These are phyloP conservation scores for Canis aureus DNA, from an alignment of 2,113 vertebrate species.

Conservation along the genomic window DNA sequence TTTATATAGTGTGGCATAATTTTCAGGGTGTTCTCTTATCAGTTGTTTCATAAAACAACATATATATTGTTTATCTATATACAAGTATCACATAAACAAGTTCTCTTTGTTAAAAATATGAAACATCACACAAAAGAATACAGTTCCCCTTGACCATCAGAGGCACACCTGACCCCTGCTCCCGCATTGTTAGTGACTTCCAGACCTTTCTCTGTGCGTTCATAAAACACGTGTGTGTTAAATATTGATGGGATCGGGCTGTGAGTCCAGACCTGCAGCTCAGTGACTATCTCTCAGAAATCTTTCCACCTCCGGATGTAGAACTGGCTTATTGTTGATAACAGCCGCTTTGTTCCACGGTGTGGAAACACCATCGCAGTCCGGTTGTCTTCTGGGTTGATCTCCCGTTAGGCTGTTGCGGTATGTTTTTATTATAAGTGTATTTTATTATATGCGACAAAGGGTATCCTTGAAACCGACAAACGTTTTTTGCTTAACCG, in stretches of 20 bases:
- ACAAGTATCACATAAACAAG: background rate
- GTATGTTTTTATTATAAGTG: background rate
- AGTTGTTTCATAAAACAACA: background rate
- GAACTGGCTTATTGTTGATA: too few relatives aligned
- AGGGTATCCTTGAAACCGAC: background rate
- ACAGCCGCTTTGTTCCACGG: background rate
- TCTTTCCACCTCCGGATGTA: accelerated
- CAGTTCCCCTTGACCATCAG: too few relatives aligned
- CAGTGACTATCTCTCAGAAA: background rate
- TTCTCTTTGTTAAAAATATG: background rate
- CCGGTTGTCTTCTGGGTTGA: background rate
- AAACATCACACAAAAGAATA: background rate
- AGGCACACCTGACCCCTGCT: background rate
- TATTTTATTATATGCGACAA: too few relatives aligned
- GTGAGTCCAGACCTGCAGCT: accelerated
- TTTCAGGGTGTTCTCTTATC: background rate
- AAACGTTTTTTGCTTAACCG: background rate
- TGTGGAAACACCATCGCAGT: accelerated
- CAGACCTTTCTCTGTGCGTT: background rate
- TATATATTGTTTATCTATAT: background rate
- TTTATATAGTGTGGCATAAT: background rate
- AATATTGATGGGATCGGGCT: background rate
- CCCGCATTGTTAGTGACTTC: background rate
- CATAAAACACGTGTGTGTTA: accelerated
- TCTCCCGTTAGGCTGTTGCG: background rate